Conservation (phyloP, 2,888 invertebrate genomes). For the Hydrotaea diabolus region DNA sequence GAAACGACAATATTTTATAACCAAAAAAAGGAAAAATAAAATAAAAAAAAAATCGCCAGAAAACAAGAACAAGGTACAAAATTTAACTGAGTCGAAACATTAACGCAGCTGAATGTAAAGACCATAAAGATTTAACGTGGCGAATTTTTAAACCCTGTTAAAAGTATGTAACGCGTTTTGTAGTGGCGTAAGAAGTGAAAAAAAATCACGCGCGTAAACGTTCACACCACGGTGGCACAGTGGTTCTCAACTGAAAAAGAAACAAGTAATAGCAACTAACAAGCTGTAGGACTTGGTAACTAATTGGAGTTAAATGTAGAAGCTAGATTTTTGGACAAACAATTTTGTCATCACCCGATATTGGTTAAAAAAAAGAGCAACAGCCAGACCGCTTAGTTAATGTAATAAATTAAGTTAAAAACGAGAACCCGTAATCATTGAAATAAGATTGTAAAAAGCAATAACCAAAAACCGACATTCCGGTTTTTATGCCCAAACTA, state of each 20-base stretch:
- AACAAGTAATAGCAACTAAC: not conserved
- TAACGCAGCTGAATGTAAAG: slow-evolving; percentile 21
- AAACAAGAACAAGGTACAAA: not conserved
- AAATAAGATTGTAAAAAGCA: too few relatives aligned
- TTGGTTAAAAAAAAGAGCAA: too few relatives aligned
- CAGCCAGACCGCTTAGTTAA: too few relatives aligned
- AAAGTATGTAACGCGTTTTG: too few relatives aligned
- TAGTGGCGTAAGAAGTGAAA: not conserved
- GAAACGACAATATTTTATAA: slow-evolving; percentile 19
- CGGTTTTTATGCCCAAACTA: too few relatives aligned
- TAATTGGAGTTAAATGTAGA: too few relatives aligned
- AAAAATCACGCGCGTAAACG: slow-evolving; percentile 26
- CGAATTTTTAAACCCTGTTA: not conserved
- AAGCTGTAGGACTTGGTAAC: too few relatives aligned
- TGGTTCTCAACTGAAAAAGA: not conserved
- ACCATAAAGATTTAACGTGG: not conserved
- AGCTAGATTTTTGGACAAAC: too few relatives aligned
- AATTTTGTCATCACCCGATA: too few relatives aligned
- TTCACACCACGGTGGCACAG: slow-evolving; percentile 12
- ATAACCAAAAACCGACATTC: too few relatives aligned
- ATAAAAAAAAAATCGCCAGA: slow-evolving; percentile 6
- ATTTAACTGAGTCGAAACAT: slow-evolving; percentile 34
- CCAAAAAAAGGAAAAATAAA: slow-evolving; percentile 12
- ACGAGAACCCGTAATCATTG: too few relatives aligned
- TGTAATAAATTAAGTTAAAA: too few relatives aligned